Percentiles rank a stretch among this genome's conserved stretches.
phyloP scores from a whole-genome alignment of 2,113 vertebrate genomes.

The Hemiscyllium ocellatum region DNA sequence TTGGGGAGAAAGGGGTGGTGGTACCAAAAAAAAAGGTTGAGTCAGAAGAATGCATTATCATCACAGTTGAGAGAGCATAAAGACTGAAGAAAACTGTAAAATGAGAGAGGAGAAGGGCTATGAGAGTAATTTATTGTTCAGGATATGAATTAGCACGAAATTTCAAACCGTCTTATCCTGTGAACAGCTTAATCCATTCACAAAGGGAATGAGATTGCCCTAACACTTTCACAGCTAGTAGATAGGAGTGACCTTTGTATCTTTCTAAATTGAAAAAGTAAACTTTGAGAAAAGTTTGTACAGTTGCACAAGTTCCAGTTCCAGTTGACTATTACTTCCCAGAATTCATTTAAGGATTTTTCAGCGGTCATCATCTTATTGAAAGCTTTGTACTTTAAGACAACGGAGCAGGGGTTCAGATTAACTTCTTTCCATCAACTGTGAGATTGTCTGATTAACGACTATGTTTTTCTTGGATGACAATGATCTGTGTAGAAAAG shows the following conservation, averaged over 20 bases:
- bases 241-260: neutral
- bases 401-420: neutral
- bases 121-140: neutral
- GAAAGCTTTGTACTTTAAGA: neutral
- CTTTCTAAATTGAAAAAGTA: neutral
- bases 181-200: neutral
- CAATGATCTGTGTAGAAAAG: neutral
- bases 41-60: neutral
- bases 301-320: neutral
- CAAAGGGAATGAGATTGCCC: neutral
- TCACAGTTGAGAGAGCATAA: neutral
- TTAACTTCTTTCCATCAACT: no score
- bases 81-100: neutral
- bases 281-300: neutral
- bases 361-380: neutral
- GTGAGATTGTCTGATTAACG: neutral
- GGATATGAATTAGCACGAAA: neutral
- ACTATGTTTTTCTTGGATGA: neutral
- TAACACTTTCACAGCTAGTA: neutral
- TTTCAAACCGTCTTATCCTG: neutral
- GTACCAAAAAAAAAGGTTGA: neutral
- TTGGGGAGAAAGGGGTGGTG: neutral
- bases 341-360: neutral
- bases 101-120: neutral
- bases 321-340: neutral